phyloP scores from a whole-genome alignment of 53 echinoderm and acorn worm genomes.

The Hippasteria phrygiana region DNA sequence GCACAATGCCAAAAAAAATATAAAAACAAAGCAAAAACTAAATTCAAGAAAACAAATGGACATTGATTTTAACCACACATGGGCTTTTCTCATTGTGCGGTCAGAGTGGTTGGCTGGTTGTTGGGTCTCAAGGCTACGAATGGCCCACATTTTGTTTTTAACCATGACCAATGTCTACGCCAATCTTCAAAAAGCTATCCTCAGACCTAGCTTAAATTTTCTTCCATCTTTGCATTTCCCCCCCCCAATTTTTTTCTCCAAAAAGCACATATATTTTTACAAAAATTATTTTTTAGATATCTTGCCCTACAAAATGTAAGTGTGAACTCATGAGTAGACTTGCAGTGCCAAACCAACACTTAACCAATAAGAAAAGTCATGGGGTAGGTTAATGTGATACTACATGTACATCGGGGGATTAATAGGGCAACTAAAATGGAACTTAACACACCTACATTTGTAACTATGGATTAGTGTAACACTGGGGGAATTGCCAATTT shows the following conservation, averaged over 20 bases:
- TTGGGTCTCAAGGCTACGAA: not conserved
- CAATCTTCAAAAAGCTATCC: too few relatives aligned
- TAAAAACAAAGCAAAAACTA: not conserved
- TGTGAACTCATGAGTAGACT: too few relatives aligned
- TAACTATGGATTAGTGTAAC: not conserved
- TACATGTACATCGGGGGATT: not conserved
- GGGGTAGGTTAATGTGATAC: not conserved
- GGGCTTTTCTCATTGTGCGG: constrained; percentile 10
- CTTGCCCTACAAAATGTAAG: too few relatives aligned
- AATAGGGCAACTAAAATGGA: not conserved
- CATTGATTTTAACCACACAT: not conserved
- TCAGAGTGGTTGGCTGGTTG: too few relatives aligned
- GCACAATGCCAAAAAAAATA: constrained; percentile 23
- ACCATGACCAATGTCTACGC: not conserved
- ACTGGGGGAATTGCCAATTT: not conserved
- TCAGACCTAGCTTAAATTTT: too few relatives aligned
- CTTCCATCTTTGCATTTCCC: too few relatives aligned
- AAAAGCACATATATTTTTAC: too few relatives aligned
- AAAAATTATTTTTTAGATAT: too few relatives aligned
- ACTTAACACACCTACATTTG: not conserved
- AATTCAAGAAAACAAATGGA: not conserved
- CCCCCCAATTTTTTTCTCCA: too few relatives aligned
- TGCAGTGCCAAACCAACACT: not conserved
- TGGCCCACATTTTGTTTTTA: not conserved
- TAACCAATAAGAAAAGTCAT: not conserved